phyloP scores from a whole-genome alignment of 2,113 vertebrate species.

The Scopus umbretta region DNA sequence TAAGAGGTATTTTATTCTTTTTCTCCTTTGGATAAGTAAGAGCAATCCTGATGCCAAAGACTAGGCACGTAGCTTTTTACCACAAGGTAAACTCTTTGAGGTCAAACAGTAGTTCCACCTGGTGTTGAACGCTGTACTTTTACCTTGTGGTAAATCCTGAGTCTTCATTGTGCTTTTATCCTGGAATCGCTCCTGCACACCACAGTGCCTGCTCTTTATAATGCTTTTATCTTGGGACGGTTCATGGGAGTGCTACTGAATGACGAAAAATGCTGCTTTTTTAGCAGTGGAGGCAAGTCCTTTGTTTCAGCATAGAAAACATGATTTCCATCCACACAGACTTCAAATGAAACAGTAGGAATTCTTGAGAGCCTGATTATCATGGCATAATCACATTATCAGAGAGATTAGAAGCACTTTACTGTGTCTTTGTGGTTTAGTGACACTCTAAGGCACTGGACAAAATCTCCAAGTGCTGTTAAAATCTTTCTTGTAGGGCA shows the following conservation, averaged over 20 bases:
- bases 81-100: background rate
- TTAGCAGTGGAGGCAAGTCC: background rate
- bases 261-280: background rate
- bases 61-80: background rate
- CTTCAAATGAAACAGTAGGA: slow-evolving; percentile 55
- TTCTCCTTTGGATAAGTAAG: background rate
- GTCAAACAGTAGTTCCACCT: background rate
- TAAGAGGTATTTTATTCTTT: background rate
- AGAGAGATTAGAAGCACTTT: slow-evolving; percentile 56
- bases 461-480: slow-evolving; percentile 21
- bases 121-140: background rate
- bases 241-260: slow-evolving; percentile 28
- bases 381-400: slow-evolving; percentile 53
- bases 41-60: background rate
- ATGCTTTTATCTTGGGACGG: background rate
- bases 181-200: background rate
- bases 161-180: background rate
- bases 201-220: background rate
- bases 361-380: slow-evolving; percentile 57
- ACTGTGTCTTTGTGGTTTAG: slow-evolving; percentile 38
- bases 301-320: slow-evolving; percentile 49
- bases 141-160: background rate
- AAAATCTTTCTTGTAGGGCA: background rate
- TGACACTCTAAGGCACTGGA: background rate
- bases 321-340: slow-evolving; percentile 15